Base-by-base conservation (phyloP, 2,113 vertebrate genomes). In the Chunga burmeisteri region DNA sequence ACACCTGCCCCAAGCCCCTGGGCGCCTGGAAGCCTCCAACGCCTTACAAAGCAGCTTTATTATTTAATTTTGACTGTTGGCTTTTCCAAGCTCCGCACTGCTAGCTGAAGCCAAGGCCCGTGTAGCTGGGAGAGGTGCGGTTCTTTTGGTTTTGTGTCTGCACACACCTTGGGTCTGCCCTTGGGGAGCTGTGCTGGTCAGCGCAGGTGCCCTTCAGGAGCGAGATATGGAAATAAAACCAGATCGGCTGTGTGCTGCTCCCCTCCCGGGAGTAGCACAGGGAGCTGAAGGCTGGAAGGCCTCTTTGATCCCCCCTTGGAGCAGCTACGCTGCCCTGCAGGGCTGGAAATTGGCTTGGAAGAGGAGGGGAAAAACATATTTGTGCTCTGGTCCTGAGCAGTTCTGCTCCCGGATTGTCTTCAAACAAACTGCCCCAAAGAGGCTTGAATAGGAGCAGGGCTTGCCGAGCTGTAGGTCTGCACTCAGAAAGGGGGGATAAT, bases 221-320 rank as follows among this genome's bases (percentile, higher is more conserved):
- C 0, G 1, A 10, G 44, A 3, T 30, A 29, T 17, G n/a, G 81
- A 56, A 47, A 26, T 44, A 6, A 32, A 26, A 61, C 1, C 44
- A 9, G 14, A 23, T 0, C 0, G 2, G 16, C 8, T 53, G 18
- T 4, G 1, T 7, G 13, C 3, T 21, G 44, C 32, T 38, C n/a
- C 75, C 10, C 19, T 16, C 61, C 55, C 38, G 34, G 7, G 7
- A 8, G 15, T 3, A 21, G 9, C 2, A 1, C 7, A 11, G 8
- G 20, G 38, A 47, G 19, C 21, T 32, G 65, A 16, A 68, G n/a
- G 78, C 40, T 83, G 65, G n/a, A 16, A 67, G 11, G 9, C 7
- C 17, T 63, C 84, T 77, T 65, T 16, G 36, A 29, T 42, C 3
- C 22, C 32, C 2, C 1, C 46, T 68, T 18, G 63, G 62, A 68